phyloP scores from a whole-genome alignment of 2,113 vertebrate genomes.

The Pogonocichla stellata region DNA sequence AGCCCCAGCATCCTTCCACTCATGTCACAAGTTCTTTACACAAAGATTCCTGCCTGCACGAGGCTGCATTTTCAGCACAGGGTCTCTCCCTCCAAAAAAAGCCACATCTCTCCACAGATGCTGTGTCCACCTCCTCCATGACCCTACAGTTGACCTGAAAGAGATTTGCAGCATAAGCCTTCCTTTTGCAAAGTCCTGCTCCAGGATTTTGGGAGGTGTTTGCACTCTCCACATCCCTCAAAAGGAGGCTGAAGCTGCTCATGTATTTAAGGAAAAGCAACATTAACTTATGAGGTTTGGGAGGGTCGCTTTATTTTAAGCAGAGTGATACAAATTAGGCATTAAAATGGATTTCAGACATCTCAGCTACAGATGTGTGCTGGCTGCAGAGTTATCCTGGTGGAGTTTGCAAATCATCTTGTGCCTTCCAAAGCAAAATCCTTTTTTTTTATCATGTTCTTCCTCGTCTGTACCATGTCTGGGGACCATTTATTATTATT shows the following conservation, averaged over 20 bases:
- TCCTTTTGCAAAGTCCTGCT: not conserved
- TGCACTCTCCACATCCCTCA: not conserved
- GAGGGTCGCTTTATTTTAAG: not conserved
- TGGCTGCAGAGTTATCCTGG: not conserved
- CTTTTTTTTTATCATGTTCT: not conserved
- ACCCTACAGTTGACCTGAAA: not conserved
- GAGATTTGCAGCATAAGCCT: not conserved
- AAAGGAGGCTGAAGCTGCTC: not conserved
- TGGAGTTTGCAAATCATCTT: not conserved
- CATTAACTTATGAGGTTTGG: not conserved
- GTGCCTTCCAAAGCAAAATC: not conserved
- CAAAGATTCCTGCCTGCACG: not conserved
- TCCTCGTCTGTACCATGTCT: not conserved
- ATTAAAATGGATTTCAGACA: not conserved
- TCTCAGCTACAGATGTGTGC: not conserved
- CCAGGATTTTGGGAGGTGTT: not conserved
- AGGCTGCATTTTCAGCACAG: not conserved
- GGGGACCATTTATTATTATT: not conserved
- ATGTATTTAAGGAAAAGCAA: not conserved
- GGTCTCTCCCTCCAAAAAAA: not conserved
- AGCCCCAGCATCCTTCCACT: not conserved
- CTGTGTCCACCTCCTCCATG: not conserved
- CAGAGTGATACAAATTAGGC: not conserved
- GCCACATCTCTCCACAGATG: not conserved
- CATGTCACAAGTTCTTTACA: rapidly evolving